Evolutionary conservation across 2,113 vertebrate genomes (phyloP).

Genomic region (Ceratotherium simum): DNA sequence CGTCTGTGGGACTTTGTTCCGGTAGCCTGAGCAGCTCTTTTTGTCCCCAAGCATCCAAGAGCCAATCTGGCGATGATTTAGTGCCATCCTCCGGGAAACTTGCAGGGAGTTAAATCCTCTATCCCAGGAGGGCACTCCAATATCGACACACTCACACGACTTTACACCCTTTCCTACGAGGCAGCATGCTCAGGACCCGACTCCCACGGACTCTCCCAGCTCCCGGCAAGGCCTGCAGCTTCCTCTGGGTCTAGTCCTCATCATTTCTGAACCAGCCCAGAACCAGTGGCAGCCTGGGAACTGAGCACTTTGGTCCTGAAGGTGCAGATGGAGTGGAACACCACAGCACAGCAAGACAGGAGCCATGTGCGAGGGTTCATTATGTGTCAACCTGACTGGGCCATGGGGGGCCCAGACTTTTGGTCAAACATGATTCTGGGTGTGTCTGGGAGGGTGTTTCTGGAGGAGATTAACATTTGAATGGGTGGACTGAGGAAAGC

Average conservation of each 20-base stretch:
- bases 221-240: not conserved
- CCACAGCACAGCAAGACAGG: not conserved
- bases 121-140: fast-evolving
- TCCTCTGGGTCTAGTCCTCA: fast-evolving
- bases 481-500: not conserved
- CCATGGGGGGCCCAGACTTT: not conserved
- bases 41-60: not conserved
- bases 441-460: not conserved
- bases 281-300: not conserved
- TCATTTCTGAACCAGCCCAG: not conserved
- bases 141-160: not conserved
- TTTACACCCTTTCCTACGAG: fast-evolving
- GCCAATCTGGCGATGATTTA: not conserved
- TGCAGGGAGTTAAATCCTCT: fast-evolving
- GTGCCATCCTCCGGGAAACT: fast-evolving
- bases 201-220: fast-evolving
- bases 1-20: no score
- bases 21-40: not conserved
- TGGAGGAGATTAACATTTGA: no score
- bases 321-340: no score
- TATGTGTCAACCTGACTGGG: not conserved
- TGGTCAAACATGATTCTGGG: not conserved
- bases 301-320: fast-evolving
- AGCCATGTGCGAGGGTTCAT: not conserved
- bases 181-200: fast-evolving